Evolutionary conservation across 37 sponge, comb jelly and placozoan genomes (phyloP).

Genomic region (Cliona cf. orientalis): DNA sequence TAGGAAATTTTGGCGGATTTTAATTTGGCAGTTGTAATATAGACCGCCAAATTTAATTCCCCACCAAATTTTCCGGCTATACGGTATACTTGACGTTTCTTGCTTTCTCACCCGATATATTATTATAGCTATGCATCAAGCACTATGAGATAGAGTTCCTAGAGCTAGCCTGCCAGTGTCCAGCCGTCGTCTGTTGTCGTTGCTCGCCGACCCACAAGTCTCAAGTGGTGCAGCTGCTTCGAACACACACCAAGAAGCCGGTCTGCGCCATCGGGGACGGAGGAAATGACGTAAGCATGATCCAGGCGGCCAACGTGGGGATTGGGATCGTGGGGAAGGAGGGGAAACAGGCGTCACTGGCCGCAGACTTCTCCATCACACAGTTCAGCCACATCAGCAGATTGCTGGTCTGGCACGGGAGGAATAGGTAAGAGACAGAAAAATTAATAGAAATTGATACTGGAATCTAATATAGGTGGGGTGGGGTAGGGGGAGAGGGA

Average conservation of each 20-base stretch:
- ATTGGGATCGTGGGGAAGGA: constrained; percentile 98
- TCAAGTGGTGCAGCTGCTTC: constrained; percentile 79
- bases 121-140: constrained; percentile 66
- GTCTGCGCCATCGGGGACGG: constrained; percentile 92
- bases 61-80: not conserved
- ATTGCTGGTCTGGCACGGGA: constrained; percentile 94
- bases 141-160: constrained; percentile 89
- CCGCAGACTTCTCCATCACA: constrained; percentile 95
- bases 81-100: no score
- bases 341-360: constrained; percentile 96
- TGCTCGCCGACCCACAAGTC: constrained; percentile 97
- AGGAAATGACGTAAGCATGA: constrained; percentile 98
- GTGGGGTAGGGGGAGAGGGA: not conserved
- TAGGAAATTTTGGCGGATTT: not conserved
- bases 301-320: constrained; percentile 94
- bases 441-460: no score
- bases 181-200: constrained; percentile 91
- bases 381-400: constrained; percentile 87
- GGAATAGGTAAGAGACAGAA: constrained; percentile 78
- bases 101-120: not conserved
- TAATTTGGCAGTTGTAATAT: not conserved
- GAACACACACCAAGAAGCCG: constrained; percentile 77
- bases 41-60: not conserved
- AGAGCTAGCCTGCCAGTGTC: constrained; percentile 89
- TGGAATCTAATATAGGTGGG: no score